A percentile compares a stretch with the other conserved stretches of the same genome.
phyloP scores from a whole-genome alignment of 2,113 vertebrate genomes.

The Caracal caracal region DNA sequence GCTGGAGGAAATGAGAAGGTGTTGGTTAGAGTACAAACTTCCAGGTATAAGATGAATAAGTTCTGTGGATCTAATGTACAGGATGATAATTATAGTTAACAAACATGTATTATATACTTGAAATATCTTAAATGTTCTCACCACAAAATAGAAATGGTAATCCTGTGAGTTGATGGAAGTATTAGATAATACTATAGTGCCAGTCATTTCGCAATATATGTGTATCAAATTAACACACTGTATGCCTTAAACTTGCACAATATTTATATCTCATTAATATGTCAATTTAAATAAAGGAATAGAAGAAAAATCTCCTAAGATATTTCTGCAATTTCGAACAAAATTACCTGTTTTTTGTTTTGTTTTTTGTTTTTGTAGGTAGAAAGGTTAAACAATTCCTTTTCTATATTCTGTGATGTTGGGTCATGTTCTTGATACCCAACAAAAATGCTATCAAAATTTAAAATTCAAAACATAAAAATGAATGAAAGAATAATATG shows the following conservation, averaged over 20 bases:
- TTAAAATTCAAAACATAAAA: neutral
- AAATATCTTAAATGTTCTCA: neutral
- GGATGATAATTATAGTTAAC: neutral
- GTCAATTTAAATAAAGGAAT: neutral
- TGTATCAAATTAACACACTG: neutral
- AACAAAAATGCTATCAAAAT: conserved; percentile 20
- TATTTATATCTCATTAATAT: neutral
- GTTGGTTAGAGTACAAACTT: neutral
- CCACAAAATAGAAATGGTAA: neutral
- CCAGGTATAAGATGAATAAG: neutral
- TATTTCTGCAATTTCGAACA: neutral
- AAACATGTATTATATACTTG: neutral
- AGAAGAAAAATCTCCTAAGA: neutral
- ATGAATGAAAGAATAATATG: neutral
- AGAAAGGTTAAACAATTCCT: neutral
- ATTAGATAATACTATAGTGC: neutral
- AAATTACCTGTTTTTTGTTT: neutral
- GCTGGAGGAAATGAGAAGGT: neutral
- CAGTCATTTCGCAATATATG: neutral
- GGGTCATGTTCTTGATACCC: neutral
- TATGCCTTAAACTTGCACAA: neutral
- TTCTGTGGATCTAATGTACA: neutral
- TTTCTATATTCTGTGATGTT: neutral
- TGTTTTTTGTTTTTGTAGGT: neutral
- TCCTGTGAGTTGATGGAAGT: neutral